phyloP scores from a whole-genome alignment of 2,888 invertebrate species.

The Cyclophora punctaria region DNA sequence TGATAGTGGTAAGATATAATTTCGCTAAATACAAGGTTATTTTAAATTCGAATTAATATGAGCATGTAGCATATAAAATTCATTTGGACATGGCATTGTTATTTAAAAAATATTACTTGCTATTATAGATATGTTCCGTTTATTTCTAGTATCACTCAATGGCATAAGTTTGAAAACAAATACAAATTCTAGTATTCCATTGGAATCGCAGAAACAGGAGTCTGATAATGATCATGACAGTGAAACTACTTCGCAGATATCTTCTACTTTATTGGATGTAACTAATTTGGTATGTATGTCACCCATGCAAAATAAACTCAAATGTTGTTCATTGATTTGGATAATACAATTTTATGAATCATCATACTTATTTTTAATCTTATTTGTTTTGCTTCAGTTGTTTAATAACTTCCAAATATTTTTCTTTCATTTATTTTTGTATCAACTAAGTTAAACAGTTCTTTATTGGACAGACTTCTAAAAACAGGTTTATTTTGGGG shows the following conservation, averaged over 20 bases:
- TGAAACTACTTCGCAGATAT: conserved; percentile 54
- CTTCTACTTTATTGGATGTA: conserved; percentile 55
- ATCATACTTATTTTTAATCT: too few species aligned
- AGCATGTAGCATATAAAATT: too few species aligned
- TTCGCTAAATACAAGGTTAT: background rate
- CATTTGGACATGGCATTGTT: too few species aligned
- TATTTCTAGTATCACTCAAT: conserved; percentile 49
- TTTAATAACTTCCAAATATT: too few species aligned
- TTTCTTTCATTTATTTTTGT: too few species aligned
- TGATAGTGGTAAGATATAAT: conserved; percentile 42
- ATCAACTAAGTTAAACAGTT: too few species aligned
- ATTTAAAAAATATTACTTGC: too few species aligned
- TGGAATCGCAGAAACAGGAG: conserved; percentile 35
- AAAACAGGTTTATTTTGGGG: too few species aligned
- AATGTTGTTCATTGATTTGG: background rate
- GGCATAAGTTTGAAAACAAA: conserved; percentile 37
- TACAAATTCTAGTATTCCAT: conserved; percentile 33
- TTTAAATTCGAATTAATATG: too few species aligned
- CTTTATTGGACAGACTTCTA: too few species aligned
- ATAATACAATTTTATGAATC: background rate
- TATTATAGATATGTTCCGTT: too few species aligned
- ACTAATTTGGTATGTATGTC: conserved; percentile 53
- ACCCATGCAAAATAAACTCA: background rate
- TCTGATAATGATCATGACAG: conserved; percentile 47
- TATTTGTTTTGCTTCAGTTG: too few species aligned